A percentile compares a stretch with the other conserved stretches of the same genome.
These are phyloP conservation scores for Elmis aenea DNA, from an alignment of 2,888 invertebrate species.

Conservation along the genomic window DNA sequence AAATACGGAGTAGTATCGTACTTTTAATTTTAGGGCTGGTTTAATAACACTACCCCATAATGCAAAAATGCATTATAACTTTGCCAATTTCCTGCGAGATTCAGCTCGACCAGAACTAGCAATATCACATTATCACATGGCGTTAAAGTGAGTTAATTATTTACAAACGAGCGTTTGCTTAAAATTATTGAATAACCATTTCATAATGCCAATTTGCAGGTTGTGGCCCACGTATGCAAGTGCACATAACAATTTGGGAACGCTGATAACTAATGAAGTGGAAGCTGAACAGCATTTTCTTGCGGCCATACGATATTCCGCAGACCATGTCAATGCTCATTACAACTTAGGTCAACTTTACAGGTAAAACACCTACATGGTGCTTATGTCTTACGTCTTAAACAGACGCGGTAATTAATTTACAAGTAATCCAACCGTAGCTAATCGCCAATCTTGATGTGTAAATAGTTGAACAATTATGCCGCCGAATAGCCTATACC, in stretches of 20 bases:
- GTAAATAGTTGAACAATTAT: no score
- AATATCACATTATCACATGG: constrained; percentile 71
- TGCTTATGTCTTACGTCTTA: neutral
- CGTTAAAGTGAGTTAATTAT: constrained; percentile 61
- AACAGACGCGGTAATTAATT: neutral
- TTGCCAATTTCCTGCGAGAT: constrained; percentile 79
- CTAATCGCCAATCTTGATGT: no score
- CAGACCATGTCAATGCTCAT: constrained; percentile 76
- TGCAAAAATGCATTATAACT: constrained; percentile 88
- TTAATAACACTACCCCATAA: constrained; percentile 75
- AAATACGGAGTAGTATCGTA: no score
- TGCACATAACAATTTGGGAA: constrained; percentile 84
- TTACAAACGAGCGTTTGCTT: no score
- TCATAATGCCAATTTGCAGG: constrained; percentile 48
- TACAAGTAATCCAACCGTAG: neutral
- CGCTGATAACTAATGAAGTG: constrained; percentile 61
- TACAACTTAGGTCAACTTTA: constrained; percentile 79
- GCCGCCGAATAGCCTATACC: no score
- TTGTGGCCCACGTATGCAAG: constrained; percentile 81
- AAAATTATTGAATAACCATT: neutral
- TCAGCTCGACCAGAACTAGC: constrained; percentile 67
- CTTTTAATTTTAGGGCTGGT: constrained; percentile 82
- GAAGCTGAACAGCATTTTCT: constrained; percentile 75
- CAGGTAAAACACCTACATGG: no score
- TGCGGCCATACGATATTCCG: constrained; percentile 65